These are phyloP conservation scores for Sinocyclocheilus rhinocerous DNA, from an alignment of 2,113 vertebrate species.

Conservation along the genomic window DNA sequence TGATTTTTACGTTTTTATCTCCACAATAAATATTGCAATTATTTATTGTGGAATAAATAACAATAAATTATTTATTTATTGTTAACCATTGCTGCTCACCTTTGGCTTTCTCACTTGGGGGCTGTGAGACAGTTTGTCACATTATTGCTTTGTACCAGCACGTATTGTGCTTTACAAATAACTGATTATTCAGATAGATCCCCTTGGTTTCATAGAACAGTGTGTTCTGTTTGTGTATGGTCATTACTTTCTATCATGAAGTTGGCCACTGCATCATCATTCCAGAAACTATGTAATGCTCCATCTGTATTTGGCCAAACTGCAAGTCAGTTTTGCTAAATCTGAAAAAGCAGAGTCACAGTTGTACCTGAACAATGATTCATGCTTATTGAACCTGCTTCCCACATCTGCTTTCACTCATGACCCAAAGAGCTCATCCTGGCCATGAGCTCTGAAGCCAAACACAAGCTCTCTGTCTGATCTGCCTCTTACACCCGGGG, in stretches of 20 bases:
- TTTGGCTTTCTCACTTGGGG: neutral
- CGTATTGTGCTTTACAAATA: neutral
- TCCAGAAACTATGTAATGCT: neutral
- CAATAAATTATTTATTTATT: no score
- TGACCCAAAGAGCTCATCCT: conserved; percentile 37
- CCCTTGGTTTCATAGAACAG: neutral
- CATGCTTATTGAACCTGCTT: conserved; percentile 9
- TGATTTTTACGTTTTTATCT: neutral
- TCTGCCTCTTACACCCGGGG: conserved; percentile 1
- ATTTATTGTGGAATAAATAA: no score
- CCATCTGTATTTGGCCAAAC: conserved; percentile 8
- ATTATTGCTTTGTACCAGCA: neutral
- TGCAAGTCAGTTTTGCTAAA: conserved; percentile 9
- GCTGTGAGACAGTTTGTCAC: neutral
- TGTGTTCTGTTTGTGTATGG: neutral
- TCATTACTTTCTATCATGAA: neutral
- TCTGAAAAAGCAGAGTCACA: neutral
- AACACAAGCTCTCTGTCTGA: conserved; percentile 38
- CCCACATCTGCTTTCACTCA: conserved; percentile 46
- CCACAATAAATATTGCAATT: no score
- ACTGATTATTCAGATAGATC: neutral
- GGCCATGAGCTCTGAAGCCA: conserved; percentile 35
- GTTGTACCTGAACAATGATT: conserved; percentile 32
- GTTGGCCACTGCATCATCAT: neutral
- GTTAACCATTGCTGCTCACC: neutral